Percentiles rank a stretch among this genome's conserved stretches.
These are phyloP conservation scores for Meleagris gallopavo DNA, from an alignment of 2,113 vertebrate species.

Conservation along the genomic window DNA sequence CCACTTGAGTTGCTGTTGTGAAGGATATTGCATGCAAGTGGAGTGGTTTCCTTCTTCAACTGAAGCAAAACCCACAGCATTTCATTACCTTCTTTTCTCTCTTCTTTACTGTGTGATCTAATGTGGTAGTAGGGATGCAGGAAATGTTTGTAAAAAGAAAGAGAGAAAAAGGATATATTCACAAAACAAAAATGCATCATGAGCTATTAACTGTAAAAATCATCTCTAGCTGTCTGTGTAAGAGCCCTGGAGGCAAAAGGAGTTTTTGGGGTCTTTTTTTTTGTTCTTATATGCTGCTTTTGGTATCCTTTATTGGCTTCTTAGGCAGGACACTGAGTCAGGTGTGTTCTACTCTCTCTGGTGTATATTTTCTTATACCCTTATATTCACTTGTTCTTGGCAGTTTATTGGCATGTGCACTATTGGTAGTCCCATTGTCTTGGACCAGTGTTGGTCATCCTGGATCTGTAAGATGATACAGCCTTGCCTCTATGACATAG, in stretches of 20 bases:
- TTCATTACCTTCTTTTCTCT: not conserved
- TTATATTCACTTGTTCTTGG: not conserved
- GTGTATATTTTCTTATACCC: not conserved
- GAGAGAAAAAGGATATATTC: not conserved
- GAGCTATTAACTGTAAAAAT: not conserved
- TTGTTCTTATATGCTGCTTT: not conserved
- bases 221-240: not conserved
- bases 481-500: not conserved
- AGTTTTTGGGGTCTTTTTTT: not conserved
- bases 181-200: not conserved
- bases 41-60: conserved; percentile 60
- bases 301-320: not conserved
- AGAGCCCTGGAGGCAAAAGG: not conserved
- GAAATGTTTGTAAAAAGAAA: not conserved
- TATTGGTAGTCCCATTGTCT: not conserved
- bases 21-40: conserved; percentile 54
- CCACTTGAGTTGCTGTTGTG: not conserved
- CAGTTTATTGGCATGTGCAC: not conserved
- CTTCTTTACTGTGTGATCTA: not conserved
- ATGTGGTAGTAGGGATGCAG: not conserved
- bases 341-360: not conserved
- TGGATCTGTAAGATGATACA: not conserved
- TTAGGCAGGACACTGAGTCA: not conserved
- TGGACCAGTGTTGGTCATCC: not conserved
- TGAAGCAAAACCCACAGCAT: not conserved